Conservation (phyloP, 2,888 invertebrate genomes). For the Dysmachus trigonus region DNA sequence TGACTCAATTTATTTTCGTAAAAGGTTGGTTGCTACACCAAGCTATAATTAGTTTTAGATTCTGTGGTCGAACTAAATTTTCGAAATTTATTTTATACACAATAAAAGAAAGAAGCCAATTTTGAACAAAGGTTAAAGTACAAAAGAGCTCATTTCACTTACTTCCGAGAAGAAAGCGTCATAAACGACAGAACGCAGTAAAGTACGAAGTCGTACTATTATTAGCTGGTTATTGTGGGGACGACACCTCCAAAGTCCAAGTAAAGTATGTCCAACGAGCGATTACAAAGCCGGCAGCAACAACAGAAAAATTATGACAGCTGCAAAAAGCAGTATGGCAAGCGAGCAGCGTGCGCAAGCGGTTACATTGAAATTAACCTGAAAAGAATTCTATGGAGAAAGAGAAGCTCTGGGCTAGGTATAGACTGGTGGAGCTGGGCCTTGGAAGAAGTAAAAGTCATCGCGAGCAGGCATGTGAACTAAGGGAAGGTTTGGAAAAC, state of each 20-base stretch:
- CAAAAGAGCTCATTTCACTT: not conserved
- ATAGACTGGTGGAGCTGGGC: not conserved
- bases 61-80: too few relatives aligned
- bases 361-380: not conserved
- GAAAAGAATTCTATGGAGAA: not conserved
- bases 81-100: too few relatives aligned
- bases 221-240: not conserved
- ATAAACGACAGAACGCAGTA: not conserved
- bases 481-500: not conserved
- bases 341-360: not conserved
- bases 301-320: conserved; percentile 14
- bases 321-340: not conserved
- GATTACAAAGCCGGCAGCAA: conserved; percentile 12
- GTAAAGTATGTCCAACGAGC: not conserved
- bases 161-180: not conserved
- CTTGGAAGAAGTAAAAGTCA: conserved; percentile 5
- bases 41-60: too few relatives aligned
- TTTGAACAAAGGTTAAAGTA: too few relatives aligned
- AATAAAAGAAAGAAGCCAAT: too few relatives aligned
- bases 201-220: not conserved
- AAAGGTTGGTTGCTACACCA: too few relatives aligned
- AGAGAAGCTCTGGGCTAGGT: not conserved
- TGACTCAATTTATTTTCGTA: too few relatives aligned
- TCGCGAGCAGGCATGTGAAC: conserved; percentile 7
- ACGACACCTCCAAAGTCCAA: conserved; percentile 1